A percentile compares a stretch with the other conserved stretches of the same genome.
Evolutionary conservation across 2,888 invertebrate genomes (phyloP).

Genomic region (Polymixis flavicincta): DNA sequence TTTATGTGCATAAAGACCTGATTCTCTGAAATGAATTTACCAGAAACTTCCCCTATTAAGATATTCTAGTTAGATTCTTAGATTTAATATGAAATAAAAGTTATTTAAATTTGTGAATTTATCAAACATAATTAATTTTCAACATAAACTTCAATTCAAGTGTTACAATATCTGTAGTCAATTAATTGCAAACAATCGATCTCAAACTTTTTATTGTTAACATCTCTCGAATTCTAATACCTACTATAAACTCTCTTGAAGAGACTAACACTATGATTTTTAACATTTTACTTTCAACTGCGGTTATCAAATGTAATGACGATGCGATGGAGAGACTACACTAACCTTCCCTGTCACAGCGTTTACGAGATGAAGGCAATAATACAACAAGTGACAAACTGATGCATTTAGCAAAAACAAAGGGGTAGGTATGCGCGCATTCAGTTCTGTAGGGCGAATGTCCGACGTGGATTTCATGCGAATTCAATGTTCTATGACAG

Average conservation of each 20-base stretch:
- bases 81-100: constrained; percentile 61
- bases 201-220: constrained; percentile 65
- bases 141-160: constrained; percentile 52
- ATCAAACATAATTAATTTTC: constrained; percentile 53
- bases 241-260: constrained; percentile 76
- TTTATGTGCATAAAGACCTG: constrained; percentile 61
- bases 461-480: constrained; percentile 16
- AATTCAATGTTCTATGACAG: constrained; percentile 10
- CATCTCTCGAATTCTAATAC: constrained; percentile 70
- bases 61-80: constrained; percentile 66
- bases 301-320: constrained; percentile 62
- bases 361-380: constrained; percentile 52
- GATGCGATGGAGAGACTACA: constrained; percentile 58
- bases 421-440: constrained; percentile 38
- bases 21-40: constrained; percentile 61
- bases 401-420: constrained; percentile 45
- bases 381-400: constrained; percentile 43
- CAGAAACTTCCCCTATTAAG: constrained; percentile 62
- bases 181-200: constrained; percentile 57
- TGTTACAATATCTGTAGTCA: constrained; percentile 52
- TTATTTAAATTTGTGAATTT: constrained; percentile 49
- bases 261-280: constrained; percentile 76
- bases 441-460: constrained; percentile 23
- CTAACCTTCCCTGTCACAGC: constrained; percentile 60
- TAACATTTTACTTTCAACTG: constrained; percentile 70